Evolutionary conservation across 2,888 invertebrate species (phyloP).

Genomic region (Empis livida): DNA sequence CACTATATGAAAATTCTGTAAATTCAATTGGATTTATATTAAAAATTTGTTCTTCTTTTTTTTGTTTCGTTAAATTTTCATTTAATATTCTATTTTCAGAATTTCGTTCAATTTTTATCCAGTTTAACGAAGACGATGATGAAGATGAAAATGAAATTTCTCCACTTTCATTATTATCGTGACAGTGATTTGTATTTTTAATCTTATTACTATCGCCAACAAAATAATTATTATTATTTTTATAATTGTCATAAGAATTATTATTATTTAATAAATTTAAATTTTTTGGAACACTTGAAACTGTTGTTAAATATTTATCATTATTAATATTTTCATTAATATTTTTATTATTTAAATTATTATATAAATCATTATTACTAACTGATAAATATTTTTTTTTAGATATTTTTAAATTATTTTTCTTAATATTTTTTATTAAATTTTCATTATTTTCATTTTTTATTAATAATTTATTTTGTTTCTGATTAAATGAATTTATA

Average conservation of each 20-base stretch:
- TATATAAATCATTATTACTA: background rate
- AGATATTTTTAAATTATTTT: too few species aligned
- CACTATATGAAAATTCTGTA: background rate
- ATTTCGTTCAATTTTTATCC: constrained; percentile 1
- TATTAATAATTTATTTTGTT: too few species aligned
- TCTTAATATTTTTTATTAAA: too few species aligned
- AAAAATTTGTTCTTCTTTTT: too few species aligned
- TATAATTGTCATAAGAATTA: constrained; percentile 16
- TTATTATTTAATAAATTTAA: constrained; percentile 46
- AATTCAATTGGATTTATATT: background rate
- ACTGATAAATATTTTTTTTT: too few species aligned
- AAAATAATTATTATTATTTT: too few species aligned
- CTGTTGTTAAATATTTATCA: constrained; percentile 16
- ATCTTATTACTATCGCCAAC: too few species aligned
- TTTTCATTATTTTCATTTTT: too few species aligned
- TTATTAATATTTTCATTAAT: background rate
- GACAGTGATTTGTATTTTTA: too few species aligned
- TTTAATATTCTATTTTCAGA: constrained; percentile 16
- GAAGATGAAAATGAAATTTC: too few species aligned
- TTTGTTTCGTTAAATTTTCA: background rate
- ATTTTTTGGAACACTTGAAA: constrained; percentile 50
- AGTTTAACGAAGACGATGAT: constrained; percentile 6
- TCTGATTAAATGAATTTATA: too few species aligned
- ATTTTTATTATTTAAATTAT: background rate
- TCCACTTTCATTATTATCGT: too few species aligned